These are phyloP conservation scores for Acipenser transmontanus DNA, from an alignment of 2,797 vertebrate species.

Conservation along the genomic window DNA sequence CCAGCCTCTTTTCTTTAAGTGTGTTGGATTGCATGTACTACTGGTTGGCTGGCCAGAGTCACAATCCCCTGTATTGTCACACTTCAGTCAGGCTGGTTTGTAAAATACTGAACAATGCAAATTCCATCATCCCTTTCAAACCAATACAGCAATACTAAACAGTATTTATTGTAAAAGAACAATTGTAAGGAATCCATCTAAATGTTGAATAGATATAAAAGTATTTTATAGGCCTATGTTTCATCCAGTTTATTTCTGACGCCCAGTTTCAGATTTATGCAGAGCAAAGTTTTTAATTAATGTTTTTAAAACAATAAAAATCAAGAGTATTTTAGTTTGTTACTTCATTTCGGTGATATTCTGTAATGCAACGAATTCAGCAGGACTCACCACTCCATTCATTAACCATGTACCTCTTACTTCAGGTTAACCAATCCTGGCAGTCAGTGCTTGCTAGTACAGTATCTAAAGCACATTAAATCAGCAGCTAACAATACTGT, in stretches of 20 bases:
- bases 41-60: slow-evolving; percentile 66
- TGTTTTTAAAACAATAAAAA: slow-evolving; percentile 13
- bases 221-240: too few species aligned
- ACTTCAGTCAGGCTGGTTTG: background rate
- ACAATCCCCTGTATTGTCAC: slow-evolving; percentile 22
- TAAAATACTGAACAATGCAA: too few species aligned
- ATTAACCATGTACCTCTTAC: too few species aligned
- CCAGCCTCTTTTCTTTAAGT: background rate
- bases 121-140: too few species aligned
- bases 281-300: slow-evolving; percentile 59
- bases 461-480: background rate
- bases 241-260: too few species aligned
- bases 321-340: slow-evolving; percentile 37
- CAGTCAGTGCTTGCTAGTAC: too few species aligned
- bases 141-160: too few species aligned
- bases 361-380: slow-evolving; percentile 13
- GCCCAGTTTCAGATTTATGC: slow-evolving; percentile 9
- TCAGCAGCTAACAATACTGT: background rate
- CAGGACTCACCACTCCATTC: too few species aligned
- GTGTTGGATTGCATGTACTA: slow-evolving; percentile 20
- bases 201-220: too few species aligned
- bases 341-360: slow-evolving; percentile 36
- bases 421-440: too few species aligned
- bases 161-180: too few species aligned
- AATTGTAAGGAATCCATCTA: too few species aligned